Percentiles rank a stretch among this genome's conserved stretches.
Conservation (phyloP, 2,888 invertebrate genomes). For the Vesta saturnalis region DNA sequence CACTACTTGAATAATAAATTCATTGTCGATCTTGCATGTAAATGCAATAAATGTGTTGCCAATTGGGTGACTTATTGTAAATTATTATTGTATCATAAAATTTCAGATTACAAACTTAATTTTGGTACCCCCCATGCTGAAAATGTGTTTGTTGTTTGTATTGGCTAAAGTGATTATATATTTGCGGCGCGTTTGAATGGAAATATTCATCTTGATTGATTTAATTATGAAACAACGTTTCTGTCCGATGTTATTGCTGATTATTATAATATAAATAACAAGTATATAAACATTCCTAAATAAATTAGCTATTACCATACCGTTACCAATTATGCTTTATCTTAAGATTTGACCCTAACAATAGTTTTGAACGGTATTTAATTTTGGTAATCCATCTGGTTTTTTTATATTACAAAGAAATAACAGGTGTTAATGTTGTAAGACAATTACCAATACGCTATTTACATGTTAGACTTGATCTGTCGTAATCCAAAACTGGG, state of each 20-base stretch:
- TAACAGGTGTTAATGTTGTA: constrained; percentile 5
- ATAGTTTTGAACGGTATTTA: constrained; percentile 3
- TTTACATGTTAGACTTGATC: background rate
- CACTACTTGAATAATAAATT: constrained; percentile 48
- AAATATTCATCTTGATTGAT: too few relatives aligned
- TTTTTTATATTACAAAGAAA: background rate
- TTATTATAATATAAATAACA: background rate
- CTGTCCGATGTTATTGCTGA: background rate
- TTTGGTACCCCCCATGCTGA: background rate
- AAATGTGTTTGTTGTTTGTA: too few relatives aligned
- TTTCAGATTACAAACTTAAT: background rate
- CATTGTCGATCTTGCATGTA: constrained; percentile 39
- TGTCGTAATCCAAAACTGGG: too few relatives aligned
- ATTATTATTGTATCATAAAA: too few relatives aligned
- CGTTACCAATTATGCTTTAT: constrained; percentile 12
- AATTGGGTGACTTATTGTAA: constrained; percentile 23
- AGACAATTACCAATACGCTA: constrained; percentile 2
- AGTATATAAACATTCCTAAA: background rate
- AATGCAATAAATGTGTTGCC: constrained; percentile 27
- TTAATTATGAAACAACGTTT: background rate
- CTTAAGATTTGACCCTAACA: constrained; percentile 8
- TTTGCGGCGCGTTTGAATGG: background rate
- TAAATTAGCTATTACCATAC: background rate
- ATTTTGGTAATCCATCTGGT: background rate
- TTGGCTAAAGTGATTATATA: background rate